Evolutionary conservation across 2,888 invertebrate genomes (phyloP).

Genomic region (Xylocampa areola): DNA sequence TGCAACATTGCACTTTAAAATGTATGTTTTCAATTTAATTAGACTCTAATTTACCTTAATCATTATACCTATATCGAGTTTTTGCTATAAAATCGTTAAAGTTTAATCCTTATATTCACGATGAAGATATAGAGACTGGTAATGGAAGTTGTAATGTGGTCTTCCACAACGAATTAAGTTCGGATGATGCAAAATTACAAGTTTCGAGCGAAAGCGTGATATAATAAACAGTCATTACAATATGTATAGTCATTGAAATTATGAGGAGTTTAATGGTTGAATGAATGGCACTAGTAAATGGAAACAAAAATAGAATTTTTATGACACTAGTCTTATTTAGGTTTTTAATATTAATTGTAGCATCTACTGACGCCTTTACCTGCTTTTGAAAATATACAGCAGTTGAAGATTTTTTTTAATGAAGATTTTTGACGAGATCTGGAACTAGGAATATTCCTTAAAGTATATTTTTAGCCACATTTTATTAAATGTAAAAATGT

Average conservation of each 20-base stretch:
- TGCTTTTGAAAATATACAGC: neutral
- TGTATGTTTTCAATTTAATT: conserved; percentile 55
- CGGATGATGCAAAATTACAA: conserved; percentile 46
- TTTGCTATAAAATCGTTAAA: conserved; percentile 17
- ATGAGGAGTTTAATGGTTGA: neutral
- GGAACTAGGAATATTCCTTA: neutral
- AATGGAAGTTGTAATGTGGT: conserved; percentile 59
- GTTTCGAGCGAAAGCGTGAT: conserved; percentile 7
- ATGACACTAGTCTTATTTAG: neutral
- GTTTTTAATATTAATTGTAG: neutral
- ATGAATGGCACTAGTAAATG: neutral
- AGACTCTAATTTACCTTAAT: conserved; percentile 47
- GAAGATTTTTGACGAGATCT: too few relatives aligned
- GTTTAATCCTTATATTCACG: conserved; percentile 22
- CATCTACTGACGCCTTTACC: neutral
- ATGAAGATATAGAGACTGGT: conserved; percentile 53
- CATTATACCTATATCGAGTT: neutral
- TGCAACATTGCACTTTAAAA: conserved; percentile 71
- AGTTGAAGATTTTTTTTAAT: too few relatives aligned
- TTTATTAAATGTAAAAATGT: neutral
- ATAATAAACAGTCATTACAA: conserved; percentile 4
- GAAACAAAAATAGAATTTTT: neutral
- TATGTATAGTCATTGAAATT: conserved; percentile 4
- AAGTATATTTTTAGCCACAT: neutral
- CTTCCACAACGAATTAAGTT: conserved; percentile 46